Percentiles rank a stretch among this genome's conserved stretches.
phyloP scores from a whole-genome alignment of 2,113 vertebrate species.

The Dromas ardeola region DNA sequence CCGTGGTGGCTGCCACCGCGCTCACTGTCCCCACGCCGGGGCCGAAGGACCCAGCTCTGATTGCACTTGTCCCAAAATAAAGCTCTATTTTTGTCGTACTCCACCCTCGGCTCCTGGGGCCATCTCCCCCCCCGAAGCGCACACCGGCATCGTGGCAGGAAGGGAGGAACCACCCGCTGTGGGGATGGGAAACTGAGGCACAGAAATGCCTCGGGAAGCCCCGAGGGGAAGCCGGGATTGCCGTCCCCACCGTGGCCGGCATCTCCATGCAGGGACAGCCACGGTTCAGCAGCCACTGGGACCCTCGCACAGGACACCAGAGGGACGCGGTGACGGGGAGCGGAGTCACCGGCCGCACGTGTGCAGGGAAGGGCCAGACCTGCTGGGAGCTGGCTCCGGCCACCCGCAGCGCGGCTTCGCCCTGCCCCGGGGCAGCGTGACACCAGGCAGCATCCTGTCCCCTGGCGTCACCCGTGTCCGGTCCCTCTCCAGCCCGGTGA shows the following conservation, averaged over 20 bases:
- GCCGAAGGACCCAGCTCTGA: background rate
- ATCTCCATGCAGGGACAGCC: background rate
- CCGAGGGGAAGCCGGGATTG: accelerated
- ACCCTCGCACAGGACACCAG: accelerated
- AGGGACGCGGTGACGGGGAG: background rate
- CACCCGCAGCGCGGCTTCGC: accelerated
- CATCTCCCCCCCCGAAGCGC: background rate
- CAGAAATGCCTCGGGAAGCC: background rate
- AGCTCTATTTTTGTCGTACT: conserved; percentile 67
- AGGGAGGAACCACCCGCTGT: background rate
- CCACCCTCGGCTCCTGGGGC: background rate
- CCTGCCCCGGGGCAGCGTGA: background rate
- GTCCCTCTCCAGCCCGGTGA: background rate
- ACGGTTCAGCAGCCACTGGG: background rate
- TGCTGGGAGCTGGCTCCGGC: accelerated
- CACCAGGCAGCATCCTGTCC: background rate
- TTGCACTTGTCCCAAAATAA: conserved; percentile 51
- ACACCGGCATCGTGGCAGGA: accelerated
- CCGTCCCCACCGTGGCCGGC: accelerated
- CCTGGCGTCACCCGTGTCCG: accelerated
- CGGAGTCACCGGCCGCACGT: background rate
- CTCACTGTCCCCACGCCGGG: accelerated
- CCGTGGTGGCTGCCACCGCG: accelerated
- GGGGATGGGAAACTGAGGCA: background rate
- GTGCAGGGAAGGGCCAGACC: background rate